These are phyloP conservation scores for Pterois miles DNA, from an alignment of 2,797 vertebrate genomes.

Conservation along the genomic window DNA sequence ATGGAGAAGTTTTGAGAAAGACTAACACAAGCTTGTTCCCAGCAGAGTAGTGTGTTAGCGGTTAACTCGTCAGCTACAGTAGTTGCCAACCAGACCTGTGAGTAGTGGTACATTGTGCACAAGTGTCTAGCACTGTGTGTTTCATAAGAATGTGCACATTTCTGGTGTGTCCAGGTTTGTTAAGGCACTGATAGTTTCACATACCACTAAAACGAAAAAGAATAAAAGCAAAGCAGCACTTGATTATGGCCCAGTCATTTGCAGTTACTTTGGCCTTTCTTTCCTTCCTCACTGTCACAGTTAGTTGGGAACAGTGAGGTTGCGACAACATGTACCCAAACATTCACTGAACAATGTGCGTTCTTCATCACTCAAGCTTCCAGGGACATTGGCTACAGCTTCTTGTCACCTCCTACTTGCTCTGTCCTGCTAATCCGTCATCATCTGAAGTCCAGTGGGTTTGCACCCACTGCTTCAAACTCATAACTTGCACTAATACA, in stretches of 20 bases:
- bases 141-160: not conserved
- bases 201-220: not conserved
- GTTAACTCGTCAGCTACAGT: not conserved
- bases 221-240: not conserved
- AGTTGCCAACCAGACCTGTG: too few species aligned
- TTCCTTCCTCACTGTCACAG: not conserved
- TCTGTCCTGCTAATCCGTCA: not conserved
- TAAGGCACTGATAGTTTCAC: not conserved
- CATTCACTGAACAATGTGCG: conserved; percentile 15
- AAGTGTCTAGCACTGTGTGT: not conserved
- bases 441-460: not conserved
- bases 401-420: conserved; percentile 32
- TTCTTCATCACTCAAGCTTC: not conserved
- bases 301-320: conserved; percentile 4
- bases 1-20: not conserved
- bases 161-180: not conserved
- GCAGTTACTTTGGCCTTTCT: not conserved
- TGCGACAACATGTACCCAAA: not conserved
- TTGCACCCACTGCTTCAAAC: not conserved
- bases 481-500: not conserved
- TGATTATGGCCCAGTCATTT: not conserved
- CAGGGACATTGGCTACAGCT: conserved; percentile 9
- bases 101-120: too few species aligned
- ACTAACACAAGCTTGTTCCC: not conserved
- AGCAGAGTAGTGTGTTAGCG: too few species aligned